Base-by-base conservation (phyloP, 2,888 invertebrate species). In the Pristionchus fissidentatus region DNA sequence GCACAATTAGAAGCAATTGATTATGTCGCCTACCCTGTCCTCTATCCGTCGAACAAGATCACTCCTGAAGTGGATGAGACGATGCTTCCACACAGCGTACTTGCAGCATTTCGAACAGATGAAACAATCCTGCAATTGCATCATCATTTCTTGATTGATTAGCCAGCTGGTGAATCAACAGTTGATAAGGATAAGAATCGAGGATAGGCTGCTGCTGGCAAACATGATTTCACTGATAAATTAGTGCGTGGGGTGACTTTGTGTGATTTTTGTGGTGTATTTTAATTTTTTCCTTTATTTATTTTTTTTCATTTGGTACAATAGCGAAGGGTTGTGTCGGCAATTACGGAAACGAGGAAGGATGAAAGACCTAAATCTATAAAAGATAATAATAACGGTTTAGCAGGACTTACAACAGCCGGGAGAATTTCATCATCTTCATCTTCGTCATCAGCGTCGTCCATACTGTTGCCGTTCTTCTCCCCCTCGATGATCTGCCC, bases 1-100 rank as follows among this genome's bases (percentile, higher is more conserved):
- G n/a, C n/a, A n/a, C n/a, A n/a, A n/a, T n/a, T n/a, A n/a, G n/a
- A n/a, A n/a, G n/a, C n/a, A n/a, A n/a, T n/a, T n/a, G n/a, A n/a
- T n/a, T n/a, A 32, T 32, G 29, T 7, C 13, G 15, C 73, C 32
- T n/a, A 77, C 77, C 49, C 77, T 35, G 32, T 77, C 49, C 49
- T 77, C 77, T 22, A 77, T 77, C 77, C 49, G 29, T 13, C 52
- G 38, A 1, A 41, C 29, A 0, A 77, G 77, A 49, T 77, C 77
- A 19, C 32, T n/a, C 0, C 52, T 19, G 35, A 77, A 77, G 49
- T 77, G 77, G 49, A 77, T 49, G 0, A 77, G 49, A 3, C 77
- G 77, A 22, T 77, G 77, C 77, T 49, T 35, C 77, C 77, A 77
- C 32, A 29, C 19, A 0, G 77, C 46, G 41, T n/a, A 22, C 8